These are phyloP conservation scores for Caenorhabditis brenneri DNA, from an alignment of 1,140 invertebrate genomes.

Conservation along the genomic window DNA sequence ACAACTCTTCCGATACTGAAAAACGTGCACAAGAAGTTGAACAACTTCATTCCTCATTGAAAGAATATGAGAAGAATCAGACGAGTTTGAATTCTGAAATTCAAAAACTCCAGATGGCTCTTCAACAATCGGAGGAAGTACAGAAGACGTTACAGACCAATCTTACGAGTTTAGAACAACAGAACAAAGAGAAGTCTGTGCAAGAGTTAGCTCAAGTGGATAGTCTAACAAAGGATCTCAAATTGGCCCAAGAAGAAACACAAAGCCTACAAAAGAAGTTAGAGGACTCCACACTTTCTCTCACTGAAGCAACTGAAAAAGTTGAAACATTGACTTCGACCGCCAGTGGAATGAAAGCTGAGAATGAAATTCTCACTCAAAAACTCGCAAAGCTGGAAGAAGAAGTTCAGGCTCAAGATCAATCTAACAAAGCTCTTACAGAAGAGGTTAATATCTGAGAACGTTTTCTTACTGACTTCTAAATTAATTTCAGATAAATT, in stretches of 20 bases:
- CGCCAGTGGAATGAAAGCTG: neutral
- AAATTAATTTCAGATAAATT: neutral
- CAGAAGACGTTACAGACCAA: neutral
- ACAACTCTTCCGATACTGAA: neutral
- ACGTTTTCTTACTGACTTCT: neutral
- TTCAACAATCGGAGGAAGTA: neutral
- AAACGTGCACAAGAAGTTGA: neutral
- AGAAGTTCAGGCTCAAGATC: neutral
- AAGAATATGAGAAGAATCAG: neutral
- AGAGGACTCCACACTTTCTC: neutral
- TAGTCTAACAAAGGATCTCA: neutral
- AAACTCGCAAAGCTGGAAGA: neutral
- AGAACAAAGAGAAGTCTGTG: neutral
- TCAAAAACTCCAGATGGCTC: neutral
- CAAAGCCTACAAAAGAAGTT: neutral
- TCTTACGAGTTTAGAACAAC: neutral
- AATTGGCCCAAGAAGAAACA: neutral
- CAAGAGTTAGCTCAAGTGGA: neutral
- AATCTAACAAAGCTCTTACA: conserved; percentile 5
- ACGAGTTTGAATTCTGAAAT: neutral
- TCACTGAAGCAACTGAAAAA: neutral
- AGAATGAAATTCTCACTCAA: neutral
- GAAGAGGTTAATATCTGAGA: neutral
- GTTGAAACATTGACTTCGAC: neutral
- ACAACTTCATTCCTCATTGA: neutral